Base-by-base conservation (phyloP, 2,888 invertebrate genomes). In the Liopterus haemorrhoidalis region DNA sequence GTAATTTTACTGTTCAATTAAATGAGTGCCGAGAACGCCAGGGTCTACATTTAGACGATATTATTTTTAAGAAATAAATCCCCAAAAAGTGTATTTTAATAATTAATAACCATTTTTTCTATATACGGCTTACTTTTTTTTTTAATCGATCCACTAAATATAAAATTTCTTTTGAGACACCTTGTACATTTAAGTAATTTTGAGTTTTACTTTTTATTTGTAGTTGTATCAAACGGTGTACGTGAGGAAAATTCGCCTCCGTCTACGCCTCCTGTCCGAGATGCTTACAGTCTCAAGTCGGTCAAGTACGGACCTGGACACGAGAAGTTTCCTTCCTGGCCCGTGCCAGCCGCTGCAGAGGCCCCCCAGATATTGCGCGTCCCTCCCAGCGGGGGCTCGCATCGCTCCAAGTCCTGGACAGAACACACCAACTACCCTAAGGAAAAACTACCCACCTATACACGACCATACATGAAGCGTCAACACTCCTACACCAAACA, bases 271-370 rank as follows among this genome's bases (percentile, higher is more conserved):
- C 81, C 82, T 30, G 78, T 79, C 35, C 70, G 82, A 55, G 81
- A 82, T 65, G 74, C 79, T 19, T 78, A 81, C 49, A 79, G 78
- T 59, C 74, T 82, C 62, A 79, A 78, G 62, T 74, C 75, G 54
- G 74, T 79, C 57, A 76, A 76, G 57, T 79, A 79, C 67, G 79
- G 80, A 32, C 78, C 81, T 47, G 81, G 79, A 49, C 82, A 83
- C 70, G 83, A 82, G 64, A 83, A 82, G 62, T 82, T 78, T 61
- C 82, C 83, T 2, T 82, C 82, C 49, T 83, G 82, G 82, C 82
- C 84, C 11, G 80, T 79, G 52, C 75, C 77, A 25, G 74, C 76
- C 20, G 73, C 77, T 20, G 73, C 75, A 48, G 72, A 75, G 48
- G 69, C 71, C 45, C 69, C 73, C 28, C 66, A 70, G 60, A 59